Conservation (phyloP, 1,140 invertebrate genomes). For the Nymphalis io region DNA sequence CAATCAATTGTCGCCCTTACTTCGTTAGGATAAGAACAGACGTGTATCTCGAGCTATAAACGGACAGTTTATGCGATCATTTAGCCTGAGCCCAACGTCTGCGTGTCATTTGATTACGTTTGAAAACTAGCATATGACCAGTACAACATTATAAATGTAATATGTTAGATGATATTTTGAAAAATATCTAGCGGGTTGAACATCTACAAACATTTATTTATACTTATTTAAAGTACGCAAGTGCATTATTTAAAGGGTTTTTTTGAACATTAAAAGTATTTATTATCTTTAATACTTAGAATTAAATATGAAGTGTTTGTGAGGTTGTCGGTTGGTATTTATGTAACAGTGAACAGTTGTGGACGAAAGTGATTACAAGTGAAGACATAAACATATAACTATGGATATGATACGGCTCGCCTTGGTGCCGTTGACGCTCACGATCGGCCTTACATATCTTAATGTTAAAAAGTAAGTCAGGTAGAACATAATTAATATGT, state of each 20-base stretch:
- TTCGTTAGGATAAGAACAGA: constrained; percentile 22
- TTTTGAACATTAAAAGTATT: too few species aligned
- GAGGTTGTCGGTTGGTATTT: not conserved
- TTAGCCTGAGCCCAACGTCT: constrained; percentile 18
- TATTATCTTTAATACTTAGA: not conserved
- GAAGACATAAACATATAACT: constrained; percentile 20
- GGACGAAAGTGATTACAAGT: constrained; percentile 7
- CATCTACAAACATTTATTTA: too few species aligned
- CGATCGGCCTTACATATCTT: constrained; percentile 64
- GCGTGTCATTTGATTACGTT: not conserved
- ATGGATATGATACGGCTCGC: constrained; percentile 63
- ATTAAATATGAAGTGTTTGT: not conserved
- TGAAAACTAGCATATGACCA: not conserved
- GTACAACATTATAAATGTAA: not conserved
- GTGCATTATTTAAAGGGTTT: too few species aligned
- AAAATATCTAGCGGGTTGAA: too few species aligned
- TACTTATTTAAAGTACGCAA: too few species aligned
- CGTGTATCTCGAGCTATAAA: not conserved
- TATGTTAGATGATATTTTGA: too few species aligned
- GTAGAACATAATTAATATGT: too few species aligned
- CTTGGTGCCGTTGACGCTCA: constrained; percentile 62
- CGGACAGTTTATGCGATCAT: constrained; percentile 8
- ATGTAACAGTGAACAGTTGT: constrained; percentile 2
- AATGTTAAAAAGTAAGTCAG: constrained; percentile 72
- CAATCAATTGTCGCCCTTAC: constrained; percentile 40